phyloP scores from a whole-genome alignment of 2,888 invertebrate species.

The Cephus sareptanus region DNA sequence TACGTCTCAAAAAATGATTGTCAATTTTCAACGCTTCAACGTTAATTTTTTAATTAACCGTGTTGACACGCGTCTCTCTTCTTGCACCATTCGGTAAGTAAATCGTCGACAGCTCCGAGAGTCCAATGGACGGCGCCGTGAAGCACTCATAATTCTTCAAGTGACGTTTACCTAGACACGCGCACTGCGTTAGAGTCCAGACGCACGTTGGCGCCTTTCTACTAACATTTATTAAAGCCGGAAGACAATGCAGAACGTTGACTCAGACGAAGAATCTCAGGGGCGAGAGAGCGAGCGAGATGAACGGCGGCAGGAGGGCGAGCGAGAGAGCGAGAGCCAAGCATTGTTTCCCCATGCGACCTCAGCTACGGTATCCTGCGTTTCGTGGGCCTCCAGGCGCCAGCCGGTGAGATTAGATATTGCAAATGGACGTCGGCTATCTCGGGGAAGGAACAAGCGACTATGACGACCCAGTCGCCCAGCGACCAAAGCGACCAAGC shows the following conservation, averaged over 20 bases:
- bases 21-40: not conserved
- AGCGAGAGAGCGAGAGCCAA: not conserved
- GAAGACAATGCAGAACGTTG: not conserved
- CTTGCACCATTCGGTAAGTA: not conserved
- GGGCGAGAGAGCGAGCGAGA: too few species aligned
- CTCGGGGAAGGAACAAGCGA: conserved; percentile 17
- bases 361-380: not conserved
- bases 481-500: too few species aligned
- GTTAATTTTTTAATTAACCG: not conserved
- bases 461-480: not conserved
- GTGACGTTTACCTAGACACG: not conserved
- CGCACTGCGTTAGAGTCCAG: not conserved
- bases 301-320: not conserved
- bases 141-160: not conserved
- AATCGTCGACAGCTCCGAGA: not conserved
- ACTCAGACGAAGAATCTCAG: not conserved
- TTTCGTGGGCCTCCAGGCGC: conserved; percentile 18
- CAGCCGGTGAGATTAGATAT: conserved; percentile 49
- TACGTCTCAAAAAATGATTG: not conserved
- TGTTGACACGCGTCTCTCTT: not conserved
- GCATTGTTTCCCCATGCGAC: not conserved
- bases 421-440: conserved; percentile 51
- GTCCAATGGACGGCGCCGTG: not conserved
- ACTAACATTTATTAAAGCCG: not conserved
- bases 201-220: conserved; percentile 8